Conservation (phyloP, 2,888 invertebrate genomes). For the Osmoderma eremita region DNA sequence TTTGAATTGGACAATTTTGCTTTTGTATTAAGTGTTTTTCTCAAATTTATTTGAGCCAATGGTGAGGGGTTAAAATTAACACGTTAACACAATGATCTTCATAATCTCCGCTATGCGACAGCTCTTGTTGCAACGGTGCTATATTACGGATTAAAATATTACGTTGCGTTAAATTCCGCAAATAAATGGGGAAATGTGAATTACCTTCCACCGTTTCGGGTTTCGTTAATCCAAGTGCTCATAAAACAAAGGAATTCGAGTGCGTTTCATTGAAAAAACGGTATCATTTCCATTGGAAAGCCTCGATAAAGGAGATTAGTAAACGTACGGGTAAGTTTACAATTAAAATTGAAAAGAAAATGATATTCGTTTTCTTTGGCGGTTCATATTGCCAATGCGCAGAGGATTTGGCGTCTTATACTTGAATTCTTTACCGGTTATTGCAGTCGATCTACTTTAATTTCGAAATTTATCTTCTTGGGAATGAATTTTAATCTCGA, state of each 20-base stretch:
- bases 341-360: no score
- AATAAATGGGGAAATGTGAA: no score
- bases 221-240: no score
- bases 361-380: neutral
- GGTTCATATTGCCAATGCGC: slow-evolving; percentile 16
- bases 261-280: no score
- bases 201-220: no score
- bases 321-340: no score
- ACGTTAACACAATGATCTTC: slow-evolving; percentile 9
- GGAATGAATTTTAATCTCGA: slow-evolving; percentile 35
- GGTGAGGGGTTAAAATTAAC: slow-evolving; percentile 4
- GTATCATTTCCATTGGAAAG: no score
- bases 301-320: no score
- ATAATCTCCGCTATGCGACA: neutral
- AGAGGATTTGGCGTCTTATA: slow-evolving; percentile 12
- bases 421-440: slow-evolving; percentile 11
- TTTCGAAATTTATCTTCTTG: slow-evolving; percentile 32
- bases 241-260: no score
- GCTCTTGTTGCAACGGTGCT: neutral
- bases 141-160: no score
- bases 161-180: no score
- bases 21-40: slow-evolving; percentile 5
- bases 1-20: slow-evolving; percentile 8
- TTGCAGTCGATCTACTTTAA: slow-evolving; percentile 26
- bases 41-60: slow-evolving; percentile 1